Conservation (phyloP, 2,888 invertebrate genomes). For the Exephanes ischioxanthus region DNA sequence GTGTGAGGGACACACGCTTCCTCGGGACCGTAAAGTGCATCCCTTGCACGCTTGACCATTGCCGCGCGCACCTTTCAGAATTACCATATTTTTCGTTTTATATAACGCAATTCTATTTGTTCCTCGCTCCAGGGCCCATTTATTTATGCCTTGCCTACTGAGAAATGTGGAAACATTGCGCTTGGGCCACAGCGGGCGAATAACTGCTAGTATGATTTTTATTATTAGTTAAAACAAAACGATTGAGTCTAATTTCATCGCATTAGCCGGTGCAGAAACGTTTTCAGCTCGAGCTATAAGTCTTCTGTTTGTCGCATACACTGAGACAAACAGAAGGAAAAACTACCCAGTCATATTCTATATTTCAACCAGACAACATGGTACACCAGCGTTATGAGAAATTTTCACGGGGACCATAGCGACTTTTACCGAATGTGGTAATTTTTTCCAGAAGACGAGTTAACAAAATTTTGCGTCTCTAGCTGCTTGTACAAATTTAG, state of each 20-base stretch:
- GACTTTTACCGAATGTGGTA: too few species aligned
- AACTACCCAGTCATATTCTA: too few species aligned
- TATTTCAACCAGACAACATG: too few species aligned
- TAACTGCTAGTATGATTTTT: not conserved
- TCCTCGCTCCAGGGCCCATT: not conserved
- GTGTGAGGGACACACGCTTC: not conserved
- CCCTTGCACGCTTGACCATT: not conserved
- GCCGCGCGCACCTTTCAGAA: conserved; percentile 12
- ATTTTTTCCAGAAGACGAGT: too few species aligned
- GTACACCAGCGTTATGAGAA: too few species aligned
- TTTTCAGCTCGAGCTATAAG: too few species aligned
- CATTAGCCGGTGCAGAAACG: too few species aligned
- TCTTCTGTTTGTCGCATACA: too few species aligned
- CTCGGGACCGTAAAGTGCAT: conserved; percentile 14
- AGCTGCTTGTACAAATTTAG: too few species aligned
- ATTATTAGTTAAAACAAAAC: not conserved
- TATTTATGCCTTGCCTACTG: not conserved
- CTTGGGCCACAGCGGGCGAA: not conserved
- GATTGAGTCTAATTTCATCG: not conserved
- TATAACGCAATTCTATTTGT: not conserved
- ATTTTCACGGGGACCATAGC: too few species aligned
- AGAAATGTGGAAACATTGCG: conserved; percentile 1
- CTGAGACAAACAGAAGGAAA: too few species aligned
- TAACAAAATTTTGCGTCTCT: too few species aligned
- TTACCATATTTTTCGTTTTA: conserved; percentile 30